Evolutionary conservation across 64 coral and sea anemone genomes (phyloP), one percentile per base, ranked within the genome.

Genomic region (Orbicella faveolata): DNA sequence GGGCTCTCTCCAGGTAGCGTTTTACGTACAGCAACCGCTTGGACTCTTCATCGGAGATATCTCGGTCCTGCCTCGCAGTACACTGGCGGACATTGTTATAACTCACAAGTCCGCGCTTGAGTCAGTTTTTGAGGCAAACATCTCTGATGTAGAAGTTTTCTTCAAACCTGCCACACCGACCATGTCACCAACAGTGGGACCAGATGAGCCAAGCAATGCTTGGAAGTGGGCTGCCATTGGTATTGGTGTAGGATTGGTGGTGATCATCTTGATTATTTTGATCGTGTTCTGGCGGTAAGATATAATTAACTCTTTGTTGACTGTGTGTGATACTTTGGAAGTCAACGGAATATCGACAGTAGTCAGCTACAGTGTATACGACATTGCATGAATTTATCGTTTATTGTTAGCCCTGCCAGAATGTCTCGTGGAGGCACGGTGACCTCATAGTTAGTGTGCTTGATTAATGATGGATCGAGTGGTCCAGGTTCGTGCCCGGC

Each of bases 21-120:
- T 90, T 36, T 90, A 90, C 69, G 79, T 90, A 13, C 52, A 83
- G 35, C 80, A 83, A 34, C 79, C 79, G 17, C 17, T 72, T 39
- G 66, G 65, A 35, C 13, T 73, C 5, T 69, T 90, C 70, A 67
- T 83, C 61, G 80, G 80, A 41, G 68, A 83, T 68, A 1, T 10
- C 21, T 67, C 80, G 4, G 61, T 41, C 19, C 35, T 83, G 34
- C 80, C 61, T 36, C 34, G 80, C 34, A n/a, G 5, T 35, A 25
- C 80, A 41, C 18, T 83, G 19, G 34, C 20, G 33, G 34, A 14
- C 17, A 67, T 83, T 68, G 36, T 83, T n/a, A 34, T 4, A 21
- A 21, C 35, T 23, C 61, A 67, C 80, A 67, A 34, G 21, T 48
- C 19, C 19, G 79, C 11, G 9, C 33, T 83, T 33, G 80, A 67